Evolutionary conservation across 2,888 invertebrate genomes (phyloP).

Genomic region (Pelosia muscerda): DNA sequence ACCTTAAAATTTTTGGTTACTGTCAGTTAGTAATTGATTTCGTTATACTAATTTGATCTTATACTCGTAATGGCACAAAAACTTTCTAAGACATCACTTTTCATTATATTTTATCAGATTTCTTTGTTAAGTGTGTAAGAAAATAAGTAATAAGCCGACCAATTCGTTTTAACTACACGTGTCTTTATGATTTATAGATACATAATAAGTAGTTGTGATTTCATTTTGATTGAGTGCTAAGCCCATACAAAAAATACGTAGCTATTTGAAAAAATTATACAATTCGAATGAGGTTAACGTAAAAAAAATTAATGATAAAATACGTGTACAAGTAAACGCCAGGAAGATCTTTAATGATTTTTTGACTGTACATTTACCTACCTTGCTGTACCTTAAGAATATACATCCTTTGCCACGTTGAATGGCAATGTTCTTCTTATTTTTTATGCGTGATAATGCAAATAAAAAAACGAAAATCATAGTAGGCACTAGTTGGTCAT

Average conservation of each 20-base stretch:
- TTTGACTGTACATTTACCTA: background rate
- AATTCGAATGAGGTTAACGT: too few relatives aligned
- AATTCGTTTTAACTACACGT: constrained; percentile 16
- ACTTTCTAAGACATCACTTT: constrained; percentile 28
- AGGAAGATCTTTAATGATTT: too few relatives aligned
- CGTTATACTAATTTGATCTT: constrained; percentile 42
- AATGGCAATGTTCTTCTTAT: too few relatives aligned
- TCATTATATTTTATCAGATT: constrained; percentile 20
- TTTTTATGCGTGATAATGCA: too few relatives aligned
- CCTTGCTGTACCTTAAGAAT: too few relatives aligned
- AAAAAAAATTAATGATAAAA: too few relatives aligned
- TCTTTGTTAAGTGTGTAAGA: constrained; percentile 22
- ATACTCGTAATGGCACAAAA: constrained; percentile 29
- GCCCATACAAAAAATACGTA: background rate
- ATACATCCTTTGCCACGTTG: background rate
- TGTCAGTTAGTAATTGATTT: constrained; percentile 49
- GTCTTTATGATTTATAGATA: background rate
- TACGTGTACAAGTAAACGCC: background rate
- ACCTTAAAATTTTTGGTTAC: constrained; percentile 46
- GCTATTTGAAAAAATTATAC: too few relatives aligned
- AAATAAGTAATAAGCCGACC: constrained; percentile 16
- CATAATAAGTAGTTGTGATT: background rate
- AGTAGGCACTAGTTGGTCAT: too few relatives aligned
- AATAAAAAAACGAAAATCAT: too few relatives aligned
- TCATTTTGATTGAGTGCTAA: background rate